phyloP scores from a whole-genome alignment of 2,797 vertebrate genomes.

The Decapterus maruadsi region DNA sequence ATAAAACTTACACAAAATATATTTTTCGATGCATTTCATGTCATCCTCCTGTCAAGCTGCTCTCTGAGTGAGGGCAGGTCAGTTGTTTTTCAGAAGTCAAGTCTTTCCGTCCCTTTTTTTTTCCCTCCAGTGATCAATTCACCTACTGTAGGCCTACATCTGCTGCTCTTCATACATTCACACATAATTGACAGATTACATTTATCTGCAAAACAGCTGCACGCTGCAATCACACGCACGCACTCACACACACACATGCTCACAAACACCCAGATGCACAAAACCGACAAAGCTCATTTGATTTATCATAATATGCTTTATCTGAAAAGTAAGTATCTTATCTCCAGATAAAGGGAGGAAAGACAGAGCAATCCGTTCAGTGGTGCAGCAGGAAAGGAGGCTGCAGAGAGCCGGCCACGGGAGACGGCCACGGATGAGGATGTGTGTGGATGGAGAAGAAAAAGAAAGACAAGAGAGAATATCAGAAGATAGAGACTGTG shows the following conservation, averaged over 20 bases:
- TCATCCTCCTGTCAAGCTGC: no score
- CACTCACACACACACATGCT: slow-evolving; percentile 9
- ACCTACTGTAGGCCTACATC: slow-evolving; percentile 12
- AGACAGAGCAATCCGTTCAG: slow-evolving; percentile 73
- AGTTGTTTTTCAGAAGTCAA: neutral
- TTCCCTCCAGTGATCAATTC: neutral
- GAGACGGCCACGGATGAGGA: neutral
- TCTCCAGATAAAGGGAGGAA: slow-evolving; percentile 86
- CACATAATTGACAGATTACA: slow-evolving; percentile 51
- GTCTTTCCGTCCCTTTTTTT: neutral
- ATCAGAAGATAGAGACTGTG: neutral
- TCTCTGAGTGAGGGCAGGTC: neutral
- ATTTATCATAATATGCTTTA: slow-evolving; percentile 91
- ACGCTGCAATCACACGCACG: slow-evolving; percentile 11
- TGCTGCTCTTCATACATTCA: slow-evolving; percentile 30
- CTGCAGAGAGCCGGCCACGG: slow-evolving; percentile 30
- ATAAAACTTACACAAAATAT: neutral
- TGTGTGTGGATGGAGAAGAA: neutral
- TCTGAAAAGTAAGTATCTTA: slow-evolving; percentile 92
- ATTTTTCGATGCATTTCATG: no score
- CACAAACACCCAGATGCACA: slow-evolving; percentile 57
- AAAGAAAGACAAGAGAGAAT: slow-evolving; percentile 17
- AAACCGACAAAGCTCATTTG: slow-evolving; percentile 80
- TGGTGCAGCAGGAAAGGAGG: slow-evolving; percentile 50
- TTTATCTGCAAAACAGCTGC: slow-evolving; percentile 58